phyloP scores from a whole-genome alignment of 2,888 invertebrate species.

The Podabrus alpinus region DNA sequence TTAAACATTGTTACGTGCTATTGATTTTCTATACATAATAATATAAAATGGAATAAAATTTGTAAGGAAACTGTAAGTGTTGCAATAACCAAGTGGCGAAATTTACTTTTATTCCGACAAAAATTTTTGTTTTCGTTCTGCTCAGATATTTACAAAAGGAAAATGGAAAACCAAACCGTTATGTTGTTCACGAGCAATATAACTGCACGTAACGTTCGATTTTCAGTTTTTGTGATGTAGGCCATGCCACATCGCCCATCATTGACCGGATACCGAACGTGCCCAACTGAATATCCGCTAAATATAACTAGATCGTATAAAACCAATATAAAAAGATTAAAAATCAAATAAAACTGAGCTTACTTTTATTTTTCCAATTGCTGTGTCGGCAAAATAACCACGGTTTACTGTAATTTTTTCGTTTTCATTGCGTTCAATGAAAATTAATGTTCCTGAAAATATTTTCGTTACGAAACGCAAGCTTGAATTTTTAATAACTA shows the following conservation, averaged over 20 bases:
- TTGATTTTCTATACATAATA: neutral
- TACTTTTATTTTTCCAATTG: neutral
- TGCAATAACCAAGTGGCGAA: neutral
- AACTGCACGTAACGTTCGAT: constrained; percentile 12
- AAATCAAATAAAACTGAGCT: neutral
- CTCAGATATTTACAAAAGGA: neutral
- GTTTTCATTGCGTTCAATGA: neutral
- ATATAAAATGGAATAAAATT: neutral
- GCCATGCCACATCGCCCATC: constrained; percentile 1
- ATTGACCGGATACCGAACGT: constrained; percentile 13
- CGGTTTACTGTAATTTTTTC: neutral
- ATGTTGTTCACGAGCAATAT: constrained; percentile 9
- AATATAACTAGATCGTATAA: constrained; percentile 6
- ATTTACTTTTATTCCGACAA: neutral
- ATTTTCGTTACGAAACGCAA: neutral
- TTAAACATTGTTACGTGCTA: neutral
- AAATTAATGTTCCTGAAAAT: neutral
- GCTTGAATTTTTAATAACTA: neutral
- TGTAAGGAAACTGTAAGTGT: neutral
- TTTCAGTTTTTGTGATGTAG: neutral
- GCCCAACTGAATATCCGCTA: constrained; percentile 14
- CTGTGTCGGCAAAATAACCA: neutral
- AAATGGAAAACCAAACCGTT: neutral
- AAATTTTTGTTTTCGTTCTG: neutral
- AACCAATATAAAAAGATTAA: constrained; percentile 9